Percentiles rank a stretch among this genome's conserved stretches.
Conservation (phyloP, 2,888 invertebrate species). For the Platycheirus rosarum region DNA sequence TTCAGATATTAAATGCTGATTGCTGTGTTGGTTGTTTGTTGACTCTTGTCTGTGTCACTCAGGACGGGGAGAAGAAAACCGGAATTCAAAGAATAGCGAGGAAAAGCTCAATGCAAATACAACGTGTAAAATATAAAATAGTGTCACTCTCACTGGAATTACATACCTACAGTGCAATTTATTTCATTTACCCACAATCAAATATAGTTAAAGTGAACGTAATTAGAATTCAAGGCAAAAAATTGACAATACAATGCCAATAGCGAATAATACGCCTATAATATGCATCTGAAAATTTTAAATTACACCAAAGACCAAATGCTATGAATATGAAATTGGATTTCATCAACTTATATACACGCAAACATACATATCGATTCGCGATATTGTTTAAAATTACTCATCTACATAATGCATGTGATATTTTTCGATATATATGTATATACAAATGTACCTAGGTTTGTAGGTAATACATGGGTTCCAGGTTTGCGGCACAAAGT, state of each 20-base stretch:
- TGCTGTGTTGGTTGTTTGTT: no score
- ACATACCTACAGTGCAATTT: no score
- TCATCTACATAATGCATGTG: conserved; percentile 16
- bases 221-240: conserved; percentile 64
- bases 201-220: conserved; percentile 21
- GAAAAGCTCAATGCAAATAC: conserved; percentile 3
- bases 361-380: no score
- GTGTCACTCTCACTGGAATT: conserved; percentile 33
- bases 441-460: not conserved
- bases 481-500: conserved; percentile 39
- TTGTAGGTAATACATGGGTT: not conserved
- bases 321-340: not conserved
- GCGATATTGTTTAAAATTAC: no score
- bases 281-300: conserved; percentile 3
- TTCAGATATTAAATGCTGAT: no score
- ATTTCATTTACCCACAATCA: conserved; percentile 13
- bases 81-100: not conserved
- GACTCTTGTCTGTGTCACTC: no score
- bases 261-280: no score
- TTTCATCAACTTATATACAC: not conserved
- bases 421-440: not conserved
- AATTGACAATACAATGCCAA: conserved; percentile 18
- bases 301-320: conserved; percentile 13
- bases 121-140: conserved; percentile 21
- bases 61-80: not conserved